Percentiles rank a stretch among this genome's conserved stretches.
Conservation (phyloP, 2,113 vertebrate genomes). For the Oncorhynchus masou region DNA sequence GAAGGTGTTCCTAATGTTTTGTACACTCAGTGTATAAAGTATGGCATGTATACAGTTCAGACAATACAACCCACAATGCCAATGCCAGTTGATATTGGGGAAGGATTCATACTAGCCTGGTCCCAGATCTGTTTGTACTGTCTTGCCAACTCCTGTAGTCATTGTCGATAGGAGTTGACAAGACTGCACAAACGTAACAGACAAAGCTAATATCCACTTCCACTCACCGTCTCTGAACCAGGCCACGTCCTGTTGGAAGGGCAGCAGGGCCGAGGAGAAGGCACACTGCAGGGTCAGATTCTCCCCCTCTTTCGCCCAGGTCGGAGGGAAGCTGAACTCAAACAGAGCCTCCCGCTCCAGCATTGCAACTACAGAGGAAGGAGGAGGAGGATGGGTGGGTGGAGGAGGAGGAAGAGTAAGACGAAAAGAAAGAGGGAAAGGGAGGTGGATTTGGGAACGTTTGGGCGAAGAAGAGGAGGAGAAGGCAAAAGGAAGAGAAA, state of each 20-base stretch:
- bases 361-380: neutral
- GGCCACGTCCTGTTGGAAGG: conserved; percentile 76
- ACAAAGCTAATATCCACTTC: too few relatives aligned
- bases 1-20: too few relatives aligned
- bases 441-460: neutral
- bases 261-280: conserved; percentile 79
- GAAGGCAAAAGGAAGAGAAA: neutral
- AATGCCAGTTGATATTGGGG: neutral
- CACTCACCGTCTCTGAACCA: conserved; percentile 90
- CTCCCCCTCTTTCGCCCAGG: conserved; percentile 74
- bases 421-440: neutral
- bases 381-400: neutral
- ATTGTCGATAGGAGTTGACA: too few relatives aligned
- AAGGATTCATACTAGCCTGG: neutral
- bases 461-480: neutral
- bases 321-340: conserved; percentile 57
- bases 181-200: too few relatives aligned
- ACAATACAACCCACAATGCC: too few relatives aligned
- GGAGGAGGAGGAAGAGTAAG: neutral
- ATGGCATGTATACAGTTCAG: neutral
- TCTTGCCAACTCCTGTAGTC: too few relatives aligned
- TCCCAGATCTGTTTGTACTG: too few relatives aligned
- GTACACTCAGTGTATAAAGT: too few relatives aligned
- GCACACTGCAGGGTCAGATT: conserved; percentile 78
- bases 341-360: conserved; percentile 69